A percentile compares a stretch with the other conserved stretches of the same genome.
These are phyloP conservation scores for Brachionus rubens DNA, from an alignment of 1,140 invertebrate genomes.

Conservation along the genomic window DNA sequence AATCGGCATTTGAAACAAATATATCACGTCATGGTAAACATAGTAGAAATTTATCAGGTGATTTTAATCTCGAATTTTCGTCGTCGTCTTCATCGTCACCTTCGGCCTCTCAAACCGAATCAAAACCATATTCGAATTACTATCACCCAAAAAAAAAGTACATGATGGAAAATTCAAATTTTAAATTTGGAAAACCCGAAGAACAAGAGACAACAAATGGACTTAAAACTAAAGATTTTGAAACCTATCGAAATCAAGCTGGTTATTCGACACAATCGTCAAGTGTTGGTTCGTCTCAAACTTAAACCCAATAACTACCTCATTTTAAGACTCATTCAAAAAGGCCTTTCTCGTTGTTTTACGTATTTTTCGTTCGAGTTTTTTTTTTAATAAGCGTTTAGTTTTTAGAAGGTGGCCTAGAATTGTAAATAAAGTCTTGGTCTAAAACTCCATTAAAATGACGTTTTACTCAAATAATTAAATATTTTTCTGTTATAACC, in stretches of 20 bases:
- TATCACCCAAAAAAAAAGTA: conserved; percentile 46
- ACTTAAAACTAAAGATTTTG: background rate
- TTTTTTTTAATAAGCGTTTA: too few species aligned
- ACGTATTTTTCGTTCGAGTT: too few species aligned
- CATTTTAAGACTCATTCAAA: too few species aligned
- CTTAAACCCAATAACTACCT: too few species aligned
- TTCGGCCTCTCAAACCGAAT: background rate
- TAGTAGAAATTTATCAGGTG: conserved; percentile 15
- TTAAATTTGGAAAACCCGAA: background rate
- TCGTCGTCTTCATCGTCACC: background rate
- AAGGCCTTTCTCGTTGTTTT: too few species aligned
- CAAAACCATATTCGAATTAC: conserved; percentile 13
- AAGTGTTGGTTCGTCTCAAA: too few species aligned
- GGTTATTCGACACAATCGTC: too few species aligned
- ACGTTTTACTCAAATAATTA: too few species aligned
- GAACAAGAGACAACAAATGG: background rate
- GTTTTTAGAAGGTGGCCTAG: too few species aligned
- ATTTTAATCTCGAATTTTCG: background rate
- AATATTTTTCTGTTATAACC: too few species aligned
- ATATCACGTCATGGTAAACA: background rate
- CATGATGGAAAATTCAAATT: conserved; percentile 33
- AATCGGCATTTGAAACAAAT: background rate
- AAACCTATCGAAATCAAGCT: background rate
- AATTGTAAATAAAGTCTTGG: too few species aligned
- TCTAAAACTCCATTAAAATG: too few species aligned